Conservation (phyloP, 2,113 vertebrate genomes). For the Columba janthina region DNA sequence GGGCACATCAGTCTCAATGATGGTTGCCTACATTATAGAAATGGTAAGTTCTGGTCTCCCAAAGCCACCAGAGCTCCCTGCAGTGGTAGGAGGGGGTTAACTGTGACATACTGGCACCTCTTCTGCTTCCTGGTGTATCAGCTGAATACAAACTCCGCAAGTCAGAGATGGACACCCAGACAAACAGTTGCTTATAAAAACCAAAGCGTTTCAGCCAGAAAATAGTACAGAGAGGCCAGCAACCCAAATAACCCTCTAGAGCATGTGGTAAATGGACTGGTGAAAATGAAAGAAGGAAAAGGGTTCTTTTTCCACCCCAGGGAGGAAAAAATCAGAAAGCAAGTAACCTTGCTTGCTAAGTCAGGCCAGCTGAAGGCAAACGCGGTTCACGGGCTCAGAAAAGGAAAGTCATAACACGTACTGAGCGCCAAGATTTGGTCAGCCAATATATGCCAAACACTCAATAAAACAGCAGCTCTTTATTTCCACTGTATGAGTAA, state of each 20-base stretch:
- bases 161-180: background rate
- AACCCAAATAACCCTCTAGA: background rate
- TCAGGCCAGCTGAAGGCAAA: background rate
- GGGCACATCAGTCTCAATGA: background rate
- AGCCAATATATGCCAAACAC: background rate
- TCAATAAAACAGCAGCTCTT: background rate
- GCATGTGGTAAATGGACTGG: background rate
- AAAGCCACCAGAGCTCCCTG: background rate
- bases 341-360: background rate
- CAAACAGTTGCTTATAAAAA: background rate
- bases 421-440: background rate
- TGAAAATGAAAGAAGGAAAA: background rate
- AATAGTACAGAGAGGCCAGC: background rate
- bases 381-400: background rate
- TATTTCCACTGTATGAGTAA: background rate
- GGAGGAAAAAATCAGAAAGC: background rate
- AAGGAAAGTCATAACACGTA: background rate
- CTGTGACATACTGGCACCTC: background rate
- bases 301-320: background rate
- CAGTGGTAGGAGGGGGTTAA: background rate
- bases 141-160: background rate
- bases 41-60: background rate
- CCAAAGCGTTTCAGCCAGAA: background rate
- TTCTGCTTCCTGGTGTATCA: background rate
- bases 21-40: fast-evolving